Evolutionary conservation across 1,140 invertebrate genomes (phyloP), one percentile per base, ranked within the genome.

Genomic region (Laodelphax striatellus): DNA sequence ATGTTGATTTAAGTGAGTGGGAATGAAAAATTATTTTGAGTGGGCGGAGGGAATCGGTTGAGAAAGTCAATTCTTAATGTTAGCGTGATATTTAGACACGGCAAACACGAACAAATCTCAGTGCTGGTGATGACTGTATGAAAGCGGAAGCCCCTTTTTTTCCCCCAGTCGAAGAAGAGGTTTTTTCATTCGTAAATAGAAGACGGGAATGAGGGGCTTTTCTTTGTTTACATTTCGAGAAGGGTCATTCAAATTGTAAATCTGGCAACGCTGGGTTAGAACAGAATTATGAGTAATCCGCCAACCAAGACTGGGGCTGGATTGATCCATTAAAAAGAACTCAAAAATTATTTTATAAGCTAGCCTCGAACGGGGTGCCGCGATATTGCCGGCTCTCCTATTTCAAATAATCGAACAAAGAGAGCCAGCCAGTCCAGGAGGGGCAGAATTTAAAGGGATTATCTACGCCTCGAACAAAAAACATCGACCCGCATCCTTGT

Each of bases 291-390:
- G 46, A 50, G 46, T 50, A 50, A 50, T 50, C 46, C 46, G 21
- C 46, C 46, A 50, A 50, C 46, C 46, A 50, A 50, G 46, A 50
- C 16, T 14, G 46, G 46, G 46, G 16, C 46, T 22, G 46, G 46
- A 50, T 50, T 50, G 46, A 50, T 50, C 46, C 46, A 50, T 50
- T 50, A 50, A 50, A 50, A 50, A 50, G 46, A 50, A 50, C 46
- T 50, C 46, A 50, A 50, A 50, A 50, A 50, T 50, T 50, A 50
- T 50, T 50, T 50, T 50, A 50, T 50, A 50, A 50, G 46, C 46
- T 50, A 50, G 46, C 46, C 46, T 50, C 46, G 46, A 11, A 50
- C 46, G 21, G 46, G 46, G 46, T 14, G 46, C n/a, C 46, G 21
- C 16, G 9, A 50, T 50, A 50, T 50, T 50, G 46, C 46, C 16